These are phyloP conservation scores for Drosophila trapezifrons DNA, from an alignment of 1,140 invertebrate genomes.

Conservation along the genomic window DNA sequence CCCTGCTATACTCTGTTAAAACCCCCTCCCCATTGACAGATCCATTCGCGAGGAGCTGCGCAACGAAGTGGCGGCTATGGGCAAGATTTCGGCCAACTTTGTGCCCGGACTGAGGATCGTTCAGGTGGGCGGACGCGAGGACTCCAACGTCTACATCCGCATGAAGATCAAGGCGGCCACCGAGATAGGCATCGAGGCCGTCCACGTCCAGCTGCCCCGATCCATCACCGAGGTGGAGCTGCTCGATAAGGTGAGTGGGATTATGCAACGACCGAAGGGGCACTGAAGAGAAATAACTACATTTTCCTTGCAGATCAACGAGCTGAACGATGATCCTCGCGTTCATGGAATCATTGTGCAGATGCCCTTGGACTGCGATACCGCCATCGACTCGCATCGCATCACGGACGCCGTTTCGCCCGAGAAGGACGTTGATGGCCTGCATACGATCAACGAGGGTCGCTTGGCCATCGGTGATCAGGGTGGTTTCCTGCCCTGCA, in stretches of 20 bases:
- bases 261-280: slow-evolving; percentile 40
- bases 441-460: slow-evolving; percentile 97
- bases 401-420: slow-evolving; percentile 94
- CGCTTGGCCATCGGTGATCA: slow-evolving; percentile 93
- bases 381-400: slow-evolving; percentile 92
- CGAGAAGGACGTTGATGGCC: slow-evolving; percentile 97
- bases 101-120: slow-evolving; percentile 92
- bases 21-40: slow-evolving; percentile 84
- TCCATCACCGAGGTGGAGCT: slow-evolving; percentile 92
- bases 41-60: slow-evolving; percentile 90
- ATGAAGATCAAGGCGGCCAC: slow-evolving; percentile 97
- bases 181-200: slow-evolving; percentile 94
- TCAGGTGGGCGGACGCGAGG: slow-evolving; percentile 96
- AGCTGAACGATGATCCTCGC: slow-evolving; percentile 92
- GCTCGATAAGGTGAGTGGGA: slow-evolving; percentile 85
- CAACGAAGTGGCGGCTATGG: slow-evolving; percentile 87
- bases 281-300: neutral
- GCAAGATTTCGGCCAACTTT: slow-evolving; percentile 87
- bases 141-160: slow-evolving; percentile 99
- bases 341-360: slow-evolving; percentile 99
- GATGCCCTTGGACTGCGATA: slow-evolving; percentile 95
- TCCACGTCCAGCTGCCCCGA: slow-evolving; percentile 92
- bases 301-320: slow-evolving; percentile 51
- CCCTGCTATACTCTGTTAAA: too few relatives aligned
- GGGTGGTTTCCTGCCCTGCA: slow-evolving; percentile 95